Base-by-base conservation (phyloP, 1,140 invertebrate species). In the Brachystomella parvula region DNA sequence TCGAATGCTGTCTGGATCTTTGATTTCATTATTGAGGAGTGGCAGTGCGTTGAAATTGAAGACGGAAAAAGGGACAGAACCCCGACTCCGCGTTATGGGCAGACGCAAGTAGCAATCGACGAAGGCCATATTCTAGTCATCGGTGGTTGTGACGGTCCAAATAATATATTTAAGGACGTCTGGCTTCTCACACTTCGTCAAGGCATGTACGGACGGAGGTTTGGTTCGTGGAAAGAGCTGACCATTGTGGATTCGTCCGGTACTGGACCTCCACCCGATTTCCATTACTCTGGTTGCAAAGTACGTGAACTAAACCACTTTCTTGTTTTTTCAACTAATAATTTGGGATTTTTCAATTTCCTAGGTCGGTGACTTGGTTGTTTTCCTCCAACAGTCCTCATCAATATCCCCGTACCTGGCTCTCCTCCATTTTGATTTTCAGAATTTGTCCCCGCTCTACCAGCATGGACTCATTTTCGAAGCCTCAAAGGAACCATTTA, bases 1-100 rank as follows among this genome's bases (percentile, higher is more conserved):
- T 89, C 89, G 26, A 95, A 94, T 82, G 89, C 94, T 76, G 80
- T 95, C 2, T 95, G 92, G 91, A 87, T 90, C 60, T 84, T 94
- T 69, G 86, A 96, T 82, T 81, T 96, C 67, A 81, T 83, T 12
- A 84, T 84, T 32, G 82, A 85, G 70, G 80, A 76, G 62, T 96
- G 94, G 94, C 83, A 83, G 69, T 86, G 90, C 74, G 87, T 85
- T 74, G 77, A 83, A 71, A 82, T 83, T 28, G 35, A 31, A 3
- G 66, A 56, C 30, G 29, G 33, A 9, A 53, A 53, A 24, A 35
- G 26, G 57, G 83, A 82, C 61, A 78, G 83, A 19, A 87, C 86
- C 73, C 94, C 94, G 24, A 81, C 83, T 39, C 85, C 89, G 32
- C 80, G 94, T 72, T 96, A 94, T 81, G 92, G 92, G 17, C 92